A percentile compares a stretch with the other conserved stretches of the same genome.
Evolutionary conservation across 1,140 invertebrate species (phyloP).

Genomic region (Zaprionus ornatus): DNA sequence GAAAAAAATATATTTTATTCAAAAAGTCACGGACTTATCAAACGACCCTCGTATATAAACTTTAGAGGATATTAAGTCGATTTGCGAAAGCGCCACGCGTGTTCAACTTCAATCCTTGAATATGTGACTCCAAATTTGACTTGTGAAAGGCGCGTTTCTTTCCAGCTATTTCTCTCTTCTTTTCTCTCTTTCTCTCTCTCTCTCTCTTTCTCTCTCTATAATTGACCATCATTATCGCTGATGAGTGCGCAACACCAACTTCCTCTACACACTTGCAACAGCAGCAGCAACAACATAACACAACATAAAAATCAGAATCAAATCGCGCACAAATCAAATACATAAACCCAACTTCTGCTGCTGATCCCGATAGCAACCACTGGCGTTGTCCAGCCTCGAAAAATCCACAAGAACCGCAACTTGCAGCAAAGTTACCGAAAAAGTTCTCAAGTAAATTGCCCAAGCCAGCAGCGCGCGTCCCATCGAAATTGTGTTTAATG

Average conservation of each 20-base stretch:
- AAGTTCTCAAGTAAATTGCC: constrained; percentile 32
- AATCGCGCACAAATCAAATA: constrained; percentile 77
- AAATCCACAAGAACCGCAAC: constrained; percentile 5
- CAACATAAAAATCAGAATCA: constrained; percentile 51
- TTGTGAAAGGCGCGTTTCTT: constrained; percentile 4
- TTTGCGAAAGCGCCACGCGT: not conserved
- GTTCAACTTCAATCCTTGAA: not conserved
- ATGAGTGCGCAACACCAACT: constrained; percentile 73
- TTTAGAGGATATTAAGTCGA: not conserved
- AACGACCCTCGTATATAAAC: too few relatives aligned
- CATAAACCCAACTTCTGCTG: constrained; percentile 22
- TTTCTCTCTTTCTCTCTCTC: constrained; percentile 5
- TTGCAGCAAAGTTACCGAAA: not conserved
- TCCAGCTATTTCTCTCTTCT: not conserved
- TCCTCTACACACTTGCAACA: constrained; percentile 63
- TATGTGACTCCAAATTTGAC: not conserved
- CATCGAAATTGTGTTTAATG: constrained; percentile 77
- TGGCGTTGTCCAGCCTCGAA: not conserved
- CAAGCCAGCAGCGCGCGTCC: constrained; percentile 29
- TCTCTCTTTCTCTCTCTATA: constrained; percentile 41
- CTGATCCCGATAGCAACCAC: constrained; percentile 2
- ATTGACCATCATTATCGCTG: constrained; percentile 79
- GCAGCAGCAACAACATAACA: constrained; percentile 2
- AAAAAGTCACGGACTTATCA: too few relatives aligned
- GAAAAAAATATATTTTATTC: too few relatives aligned